Base-by-base conservation (phyloP, 2,113 vertebrate species). In the Psilopsiagon aurifrons region DNA sequence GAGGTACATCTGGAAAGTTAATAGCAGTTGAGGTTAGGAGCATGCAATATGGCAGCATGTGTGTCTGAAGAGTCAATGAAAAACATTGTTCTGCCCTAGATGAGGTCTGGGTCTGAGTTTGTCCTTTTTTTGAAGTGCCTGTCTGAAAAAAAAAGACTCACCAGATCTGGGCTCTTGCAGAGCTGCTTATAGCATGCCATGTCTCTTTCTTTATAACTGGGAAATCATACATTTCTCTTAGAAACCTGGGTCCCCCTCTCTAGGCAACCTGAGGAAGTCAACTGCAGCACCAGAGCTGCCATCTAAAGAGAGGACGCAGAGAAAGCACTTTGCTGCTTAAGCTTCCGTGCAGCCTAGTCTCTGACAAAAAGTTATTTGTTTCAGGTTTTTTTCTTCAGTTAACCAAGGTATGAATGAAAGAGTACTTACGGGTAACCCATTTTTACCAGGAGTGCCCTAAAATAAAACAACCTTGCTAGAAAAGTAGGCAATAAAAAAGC, bases 381-480 rank as follows among this genome's bases (percentile, higher is more conserved):
- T 6, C 2, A 2, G 6, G 6, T 6, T 43, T 80, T 60, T 59
- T 83, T 55, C 18, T 90, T 76, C 67, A 47, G 11, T 57, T 85
- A 94, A 71, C 11, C 1, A 69, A 92, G 74, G 64, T 22, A 77
- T 3, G 3, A 19, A 71, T 14, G 54, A 68, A 75, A 49, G 10
- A 54, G 11, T 94, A 94, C 81, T 95, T 83, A 94, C 6, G 0
- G 70, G 80, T 69, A 90, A 55, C 3, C 64, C 90, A 12, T 87
- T 74, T 95, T 95, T 88, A 29, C 83, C 95, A 93, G 91, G 70
- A 92, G 77, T 71, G 33, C 64, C 91, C 94, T 95, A 71, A 92
- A 95, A 96, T 24, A 78, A 62, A 96, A 47, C 5, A 73, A 1
- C 8, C 43, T 66, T 37, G 9, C 91, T 92, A 95, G 66, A 80